These are phyloP conservation scores for Caenorhabditis sp. DNA, from an alignment of 2,888 invertebrate species.

Conservation along the genomic window DNA sequence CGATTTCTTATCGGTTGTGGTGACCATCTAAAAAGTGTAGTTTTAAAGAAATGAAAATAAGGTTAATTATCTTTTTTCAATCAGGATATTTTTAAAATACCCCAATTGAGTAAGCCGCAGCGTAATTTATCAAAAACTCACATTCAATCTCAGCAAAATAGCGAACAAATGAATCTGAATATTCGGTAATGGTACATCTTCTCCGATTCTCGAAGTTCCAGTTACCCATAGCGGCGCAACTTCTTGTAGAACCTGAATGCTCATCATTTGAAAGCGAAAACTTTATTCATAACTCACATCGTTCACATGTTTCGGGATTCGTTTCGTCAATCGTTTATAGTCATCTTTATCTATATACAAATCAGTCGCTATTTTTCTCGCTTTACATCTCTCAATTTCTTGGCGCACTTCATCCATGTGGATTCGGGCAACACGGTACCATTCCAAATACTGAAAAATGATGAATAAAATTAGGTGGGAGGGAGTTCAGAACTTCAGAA, in stretches of 20 bases:
- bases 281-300: not conserved
- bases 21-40: not conserved
- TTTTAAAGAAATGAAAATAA: too few relatives aligned
- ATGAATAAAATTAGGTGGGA: not conserved
- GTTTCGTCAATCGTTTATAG: not conserved
- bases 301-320: not conserved
- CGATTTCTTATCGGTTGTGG: not conserved
- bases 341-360: constrained; percentile 1
- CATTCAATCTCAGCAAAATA: constrained; percentile 1
- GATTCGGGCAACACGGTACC: not conserved
- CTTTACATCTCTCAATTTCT: constrained; percentile 2
- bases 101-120: too few relatives aligned
- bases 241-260: not conserved
- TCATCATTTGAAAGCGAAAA: too few relatives aligned
- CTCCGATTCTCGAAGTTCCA: not conserved
- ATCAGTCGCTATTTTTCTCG: not conserved
- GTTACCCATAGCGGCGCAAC: not conserved
- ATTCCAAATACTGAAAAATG: constrained; percentile 1
- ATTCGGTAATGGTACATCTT: not conserved
- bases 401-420: not conserved
- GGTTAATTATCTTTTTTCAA: too few relatives aligned
- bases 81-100: too few relatives aligned
- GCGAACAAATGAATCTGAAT: constrained; percentile 2
- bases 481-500: too few relatives aligned
- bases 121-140: not conserved